Conservation (phyloP, 2,113 vertebrate genomes). For the Smithornis capensis region DNA sequence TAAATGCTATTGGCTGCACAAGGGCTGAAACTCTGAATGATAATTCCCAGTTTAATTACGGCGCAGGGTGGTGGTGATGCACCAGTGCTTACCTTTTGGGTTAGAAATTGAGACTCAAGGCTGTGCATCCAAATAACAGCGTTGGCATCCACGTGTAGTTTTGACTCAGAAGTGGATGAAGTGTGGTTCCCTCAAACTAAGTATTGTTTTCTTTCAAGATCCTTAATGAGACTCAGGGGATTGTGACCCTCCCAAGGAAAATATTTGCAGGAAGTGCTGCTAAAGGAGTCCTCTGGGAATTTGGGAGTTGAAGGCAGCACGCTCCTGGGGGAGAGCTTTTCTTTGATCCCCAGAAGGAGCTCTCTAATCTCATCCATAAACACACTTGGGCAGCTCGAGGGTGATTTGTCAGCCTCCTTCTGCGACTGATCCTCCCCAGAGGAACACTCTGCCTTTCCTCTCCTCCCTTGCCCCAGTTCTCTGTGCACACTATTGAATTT, state of each 20-base stretch:
- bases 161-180: background rate
- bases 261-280: background rate
- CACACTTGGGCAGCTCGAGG: constrained; percentile 32
- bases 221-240: constrained; percentile 9
- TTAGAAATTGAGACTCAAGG: background rate
- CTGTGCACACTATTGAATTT: background rate
- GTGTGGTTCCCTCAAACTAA: background rate
- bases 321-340: constrained; percentile 21
- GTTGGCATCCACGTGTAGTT: background rate
- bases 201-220: background rate
- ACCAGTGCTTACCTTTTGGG: background rate
- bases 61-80: background rate
- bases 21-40: background rate
- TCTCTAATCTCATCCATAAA: constrained; percentile 64
- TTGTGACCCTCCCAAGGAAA: background rate
- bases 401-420: constrained; percentile 23
- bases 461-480: constrained; percentile 7
- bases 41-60: constrained; percentile 37
- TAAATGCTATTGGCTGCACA: background rate
- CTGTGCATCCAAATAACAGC: background rate
- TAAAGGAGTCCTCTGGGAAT: background rate
- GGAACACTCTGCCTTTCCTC: background rate
- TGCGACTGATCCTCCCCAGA: constrained; percentile 42
- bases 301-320: background rate
- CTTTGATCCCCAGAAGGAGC: constrained; percentile 55